Evolutionary conservation across 2,888 invertebrate genomes (phyloP).

Genomic region (Chydorus sphaericus): DNA sequence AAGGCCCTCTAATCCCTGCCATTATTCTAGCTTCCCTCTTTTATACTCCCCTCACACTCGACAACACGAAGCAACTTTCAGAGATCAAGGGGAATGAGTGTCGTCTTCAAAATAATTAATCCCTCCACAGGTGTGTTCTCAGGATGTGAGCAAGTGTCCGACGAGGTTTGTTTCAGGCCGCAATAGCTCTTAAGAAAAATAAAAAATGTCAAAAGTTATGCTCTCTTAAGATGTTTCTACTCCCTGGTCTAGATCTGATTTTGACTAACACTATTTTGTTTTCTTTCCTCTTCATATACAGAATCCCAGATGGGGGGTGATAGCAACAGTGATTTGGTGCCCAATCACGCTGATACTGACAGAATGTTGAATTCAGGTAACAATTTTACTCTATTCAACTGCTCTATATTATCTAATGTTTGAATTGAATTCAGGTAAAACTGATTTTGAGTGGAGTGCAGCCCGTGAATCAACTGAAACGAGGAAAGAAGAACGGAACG

Average conservation of each 20-base stretch:
- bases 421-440: neutral
- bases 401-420: too few relatives aligned
- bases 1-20: neutral
- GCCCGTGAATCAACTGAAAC: neutral
- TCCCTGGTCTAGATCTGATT: neutral
- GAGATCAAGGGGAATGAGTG: neutral
- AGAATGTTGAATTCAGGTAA: too few relatives aligned
- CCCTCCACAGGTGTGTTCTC: constrained; percentile 2
- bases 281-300: neutral
- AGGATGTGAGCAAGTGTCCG: too few relatives aligned
- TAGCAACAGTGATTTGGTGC: constrained; percentile 1
- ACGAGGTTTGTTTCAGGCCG: constrained; percentile 3
- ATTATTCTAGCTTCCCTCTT: constrained; percentile 2
- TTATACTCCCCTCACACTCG: constrained; percentile 2
- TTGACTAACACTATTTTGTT: too few relatives aligned
- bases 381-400: too few relatives aligned
- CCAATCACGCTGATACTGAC: too few relatives aligned
- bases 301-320: constrained; percentile 1
- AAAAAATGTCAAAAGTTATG: constrained; percentile 5
- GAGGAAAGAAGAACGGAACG: neutral
- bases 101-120: constrained; percentile 3
- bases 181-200: neutral
- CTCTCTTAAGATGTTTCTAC: neutral
- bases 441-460: constrained; percentile 1
- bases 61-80: too few relatives aligned